A percentile compares a stretch with the other conserved stretches of the same genome.
phyloP scores from a whole-genome alignment of 2,888 invertebrate species.

The Ctenicera cuprea region DNA sequence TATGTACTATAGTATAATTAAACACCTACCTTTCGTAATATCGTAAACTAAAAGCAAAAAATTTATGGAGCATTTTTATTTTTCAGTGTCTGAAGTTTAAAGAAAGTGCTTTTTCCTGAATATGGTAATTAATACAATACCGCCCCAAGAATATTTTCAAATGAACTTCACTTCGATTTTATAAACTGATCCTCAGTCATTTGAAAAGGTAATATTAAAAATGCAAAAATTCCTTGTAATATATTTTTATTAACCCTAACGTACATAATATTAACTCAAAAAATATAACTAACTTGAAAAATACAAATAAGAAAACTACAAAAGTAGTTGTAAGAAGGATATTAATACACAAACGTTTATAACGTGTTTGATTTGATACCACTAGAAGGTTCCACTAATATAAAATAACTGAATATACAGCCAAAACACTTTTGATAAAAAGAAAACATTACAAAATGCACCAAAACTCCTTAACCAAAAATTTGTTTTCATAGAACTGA shows the following conservation, averaged over 20 bases:
- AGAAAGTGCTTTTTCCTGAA: too few relatives aligned
- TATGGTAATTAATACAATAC: too few relatives aligned
- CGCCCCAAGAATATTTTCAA: too few relatives aligned
- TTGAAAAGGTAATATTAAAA: background rate
- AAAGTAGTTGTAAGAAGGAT: constrained; percentile 50
- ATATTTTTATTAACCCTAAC: constrained; percentile 61
- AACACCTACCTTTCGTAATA: too few relatives aligned
- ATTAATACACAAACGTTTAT: constrained; percentile 48
- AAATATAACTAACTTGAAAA: constrained; percentile 52
- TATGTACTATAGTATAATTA: too few relatives aligned
- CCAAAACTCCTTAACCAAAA: constrained; percentile 51
- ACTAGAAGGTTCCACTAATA: constrained; percentile 37
- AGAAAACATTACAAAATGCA: constrained; percentile 42
- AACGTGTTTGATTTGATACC: constrained; percentile 35
- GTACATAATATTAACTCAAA: constrained; percentile 57
- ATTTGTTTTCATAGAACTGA: constrained; percentile 33
- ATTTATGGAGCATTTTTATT: too few relatives aligned
- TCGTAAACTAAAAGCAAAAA: too few relatives aligned
- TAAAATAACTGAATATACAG: constrained; percentile 43
- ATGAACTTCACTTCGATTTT: too few relatives aligned
- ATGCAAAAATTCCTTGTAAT: constrained; percentile 20
- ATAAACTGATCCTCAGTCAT: too few relatives aligned
- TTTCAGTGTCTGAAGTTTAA: too few relatives aligned
- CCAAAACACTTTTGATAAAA: constrained; percentile 43
- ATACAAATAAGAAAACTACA: constrained; percentile 47